Evolutionary conservation across 1,140 invertebrate species (phyloP).

Genomic region (Eufriesea mexicana): DNA sequence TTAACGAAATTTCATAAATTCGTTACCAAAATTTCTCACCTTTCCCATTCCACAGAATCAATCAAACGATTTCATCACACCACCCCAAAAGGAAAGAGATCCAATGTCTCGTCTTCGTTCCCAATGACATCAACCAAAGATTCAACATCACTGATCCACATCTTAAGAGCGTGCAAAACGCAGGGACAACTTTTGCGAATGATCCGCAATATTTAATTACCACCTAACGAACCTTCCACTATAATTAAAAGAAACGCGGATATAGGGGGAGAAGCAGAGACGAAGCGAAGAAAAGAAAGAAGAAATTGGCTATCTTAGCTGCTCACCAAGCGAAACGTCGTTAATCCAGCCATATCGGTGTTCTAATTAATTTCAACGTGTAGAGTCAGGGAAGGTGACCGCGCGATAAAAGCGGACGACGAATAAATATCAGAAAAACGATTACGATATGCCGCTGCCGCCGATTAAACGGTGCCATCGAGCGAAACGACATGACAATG

Average conservation of each 20-base stretch:
- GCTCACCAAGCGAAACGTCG: conserved; percentile 25
- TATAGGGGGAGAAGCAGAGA: too few species aligned
- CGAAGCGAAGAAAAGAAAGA: conserved; percentile 20
- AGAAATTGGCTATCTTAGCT: conserved; percentile 32
- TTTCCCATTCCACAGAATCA: too few species aligned
- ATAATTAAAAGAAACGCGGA: neutral
- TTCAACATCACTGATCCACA: too few species aligned
- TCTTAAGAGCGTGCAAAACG: neutral
- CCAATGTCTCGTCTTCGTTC: too few species aligned
- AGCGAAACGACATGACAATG: conserved; percentile 22
- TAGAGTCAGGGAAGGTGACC: neutral
- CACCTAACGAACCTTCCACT: neutral
- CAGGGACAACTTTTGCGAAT: neutral
- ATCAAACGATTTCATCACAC: too few species aligned
- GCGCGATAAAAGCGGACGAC: conserved; percentile 45
- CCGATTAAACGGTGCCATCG: conserved; percentile 39
- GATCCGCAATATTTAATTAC: conserved; percentile 14
- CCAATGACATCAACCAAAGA: too few species aligned
- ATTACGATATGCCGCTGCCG: conserved; percentile 7
- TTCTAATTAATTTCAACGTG: conserved; percentile 65
- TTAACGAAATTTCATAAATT: too few species aligned
- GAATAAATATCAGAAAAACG: conserved; percentile 43
- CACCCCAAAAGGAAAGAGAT: too few species aligned
- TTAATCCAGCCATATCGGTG: conserved; percentile 39
- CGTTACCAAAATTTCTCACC: too few species aligned